A percentile compares a stretch with the other conserved stretches of the same genome.
These are phyloP conservation scores for Hemithea aestivaria DNA, from an alignment of 2,888 invertebrate genomes.

Conservation along the genomic window DNA sequence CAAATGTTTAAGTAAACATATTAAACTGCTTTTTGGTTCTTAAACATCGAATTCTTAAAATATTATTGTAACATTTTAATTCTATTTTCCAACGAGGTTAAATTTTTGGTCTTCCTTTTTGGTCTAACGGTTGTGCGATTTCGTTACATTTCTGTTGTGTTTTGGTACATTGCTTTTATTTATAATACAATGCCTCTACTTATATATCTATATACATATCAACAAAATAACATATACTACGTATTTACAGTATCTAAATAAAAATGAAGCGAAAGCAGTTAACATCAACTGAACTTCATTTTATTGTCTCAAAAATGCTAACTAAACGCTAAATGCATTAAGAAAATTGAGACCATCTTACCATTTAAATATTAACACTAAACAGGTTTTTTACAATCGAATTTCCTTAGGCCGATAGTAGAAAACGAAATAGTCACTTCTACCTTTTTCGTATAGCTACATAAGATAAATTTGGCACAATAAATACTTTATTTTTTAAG, in stretches of 20 bases:
- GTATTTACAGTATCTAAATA: conserved; percentile 10
- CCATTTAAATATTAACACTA: no score
- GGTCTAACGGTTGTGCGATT: conserved; percentile 59
- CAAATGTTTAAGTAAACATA: no score
- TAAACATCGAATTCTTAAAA: conserved; percentile 5
- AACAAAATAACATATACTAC: conserved; percentile 1
- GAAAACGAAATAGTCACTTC: conserved; percentile 9
- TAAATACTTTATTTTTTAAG: no score
- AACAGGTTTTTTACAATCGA: neutral
- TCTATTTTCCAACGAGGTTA: conserved; percentile 38
- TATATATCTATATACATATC: no score
- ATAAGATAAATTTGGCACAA: no score
- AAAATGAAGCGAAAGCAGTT: conserved; percentile 21
- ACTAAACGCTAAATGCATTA: neutral
- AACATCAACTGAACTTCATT: conserved; percentile 7
- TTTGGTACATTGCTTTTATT: conserved; percentile 14
- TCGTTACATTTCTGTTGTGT: conserved; percentile 31
- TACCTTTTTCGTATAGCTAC: neutral
- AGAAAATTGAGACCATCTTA: no score
- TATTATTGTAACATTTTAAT: conserved; percentile 11
- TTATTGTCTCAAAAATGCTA: conserved; percentile 11
- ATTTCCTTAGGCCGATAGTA: conserved; percentile 16
- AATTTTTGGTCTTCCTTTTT: conserved; percentile 53
- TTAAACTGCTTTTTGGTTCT: conserved; percentile 7
- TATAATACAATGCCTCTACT: no score